Conservation (phyloP, 2,888 invertebrate species). For the Pheosia tremula region DNA sequence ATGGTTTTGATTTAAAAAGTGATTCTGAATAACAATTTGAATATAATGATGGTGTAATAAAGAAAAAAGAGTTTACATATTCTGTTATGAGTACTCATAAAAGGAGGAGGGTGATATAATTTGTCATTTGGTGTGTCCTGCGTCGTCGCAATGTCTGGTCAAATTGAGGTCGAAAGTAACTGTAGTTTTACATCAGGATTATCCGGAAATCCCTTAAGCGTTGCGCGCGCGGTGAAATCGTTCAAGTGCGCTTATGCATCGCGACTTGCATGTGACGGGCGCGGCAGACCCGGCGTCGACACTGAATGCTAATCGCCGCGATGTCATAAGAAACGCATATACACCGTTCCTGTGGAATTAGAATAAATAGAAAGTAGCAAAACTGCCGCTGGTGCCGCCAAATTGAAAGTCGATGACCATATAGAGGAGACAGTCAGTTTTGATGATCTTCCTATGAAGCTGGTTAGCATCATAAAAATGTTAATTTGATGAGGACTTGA, state of each 20-base stretch:
- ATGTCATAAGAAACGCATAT: conserved; percentile 41
- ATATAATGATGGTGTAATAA: no score
- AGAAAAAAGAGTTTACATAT: no score
- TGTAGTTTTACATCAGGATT: conserved; percentile 40
- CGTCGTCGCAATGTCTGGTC: neutral
- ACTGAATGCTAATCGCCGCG: conserved; percentile 50
- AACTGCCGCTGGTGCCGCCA: conserved; percentile 16
- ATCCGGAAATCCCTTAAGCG: conserved; percentile 50
- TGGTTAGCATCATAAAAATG: neutral
- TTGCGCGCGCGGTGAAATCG: conserved; percentile 58
- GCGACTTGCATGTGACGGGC: conserved; percentile 41
- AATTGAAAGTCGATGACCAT: conserved; percentile 39
- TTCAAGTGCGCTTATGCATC: conserved; percentile 52
- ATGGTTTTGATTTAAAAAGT: no score
- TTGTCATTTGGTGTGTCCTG: no score
- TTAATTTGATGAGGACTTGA: conserved; percentile 1
- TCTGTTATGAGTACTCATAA: no score
- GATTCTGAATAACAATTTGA: no score
- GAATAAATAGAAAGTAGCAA: conserved; percentile 45
- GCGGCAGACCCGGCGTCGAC: conserved; percentile 47
- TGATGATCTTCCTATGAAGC: conserved; percentile 2
- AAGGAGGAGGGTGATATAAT: no score
- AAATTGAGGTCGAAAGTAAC: conserved; percentile 2
- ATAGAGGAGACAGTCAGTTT: conserved; percentile 12
- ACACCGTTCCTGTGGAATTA: conserved; percentile 33